Base-by-base conservation (phyloP, 2,113 vertebrate species). In the Oriolus oriolus region DNA sequence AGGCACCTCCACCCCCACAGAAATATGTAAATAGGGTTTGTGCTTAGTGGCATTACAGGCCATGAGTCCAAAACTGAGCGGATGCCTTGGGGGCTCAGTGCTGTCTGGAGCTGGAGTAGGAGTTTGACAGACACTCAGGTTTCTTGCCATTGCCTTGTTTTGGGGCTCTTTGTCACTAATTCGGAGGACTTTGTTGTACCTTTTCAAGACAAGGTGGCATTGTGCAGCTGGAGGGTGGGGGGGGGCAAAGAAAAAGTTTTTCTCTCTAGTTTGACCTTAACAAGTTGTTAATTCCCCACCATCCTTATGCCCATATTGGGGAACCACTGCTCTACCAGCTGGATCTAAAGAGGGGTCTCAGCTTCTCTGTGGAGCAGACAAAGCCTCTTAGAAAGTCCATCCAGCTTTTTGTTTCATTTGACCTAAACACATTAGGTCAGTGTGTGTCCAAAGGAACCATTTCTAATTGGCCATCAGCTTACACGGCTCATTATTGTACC, bases 381-480 rank as follows among this genome's bases (percentile, higher is more conserved):
- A 97, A 97, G 96, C 87, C 82, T 87, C 90, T 97, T 96, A 97
- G 76, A 96, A 93, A 95, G 79, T 95, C 95, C 96, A 83, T 96
- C 94, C 69, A 95, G 74, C 82, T 84, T 97, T 98, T 97, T 97
- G 94, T 98, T 97, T 96, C 95, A 77, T 92, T 96, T 98, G 98
- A 97, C 97, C 97, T 84, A 83, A 97, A 95, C 91, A 77, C 94
- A 95, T 97, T 93, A 89, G 97, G 95, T 96, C 95, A 97, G 80
- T 76, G 94, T 93, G 81, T 97, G 97, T 96, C 97, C 96, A 93
- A 97, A 97, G 92, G 87, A 96, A 84, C 93, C 91, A 20, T 97
- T 98, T 97, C 97, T 98, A 97, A 97, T 97, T 98, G 97, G 96
- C 97, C 95, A 93, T 96, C 87, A 35, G 89, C 94, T 97, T 94